Conservation (phyloP, 2,797 vertebrate genomes). For the Crenuchus spilurus region DNA sequence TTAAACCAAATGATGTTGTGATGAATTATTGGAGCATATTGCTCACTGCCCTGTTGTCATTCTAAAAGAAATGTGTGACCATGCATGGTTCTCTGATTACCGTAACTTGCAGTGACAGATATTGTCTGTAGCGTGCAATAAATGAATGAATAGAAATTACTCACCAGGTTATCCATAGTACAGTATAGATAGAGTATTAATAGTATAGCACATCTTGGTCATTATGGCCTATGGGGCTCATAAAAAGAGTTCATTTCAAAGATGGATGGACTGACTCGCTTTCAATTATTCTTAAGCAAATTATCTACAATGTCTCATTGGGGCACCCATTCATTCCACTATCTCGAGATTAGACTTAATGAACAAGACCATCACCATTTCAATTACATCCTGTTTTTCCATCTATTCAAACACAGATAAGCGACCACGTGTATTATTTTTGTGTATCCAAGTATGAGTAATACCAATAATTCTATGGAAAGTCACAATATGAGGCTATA, state of each 20-base stretch:
- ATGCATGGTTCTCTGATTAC: no score
- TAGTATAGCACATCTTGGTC: conserved; percentile 15
- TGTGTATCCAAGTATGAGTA: conserved; percentile 24
- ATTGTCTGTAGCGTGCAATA: neutral
- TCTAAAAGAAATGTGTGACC: neutral
- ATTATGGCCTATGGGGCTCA: conserved; percentile 14
- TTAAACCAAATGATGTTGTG: conserved; percentile 5
- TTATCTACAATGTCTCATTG: conserved; percentile 23
- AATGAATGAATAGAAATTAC: neutral
- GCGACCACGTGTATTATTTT: conserved; percentile 18
- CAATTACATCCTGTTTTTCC: conserved; percentile 31
- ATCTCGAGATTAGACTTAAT: conserved; percentile 32
- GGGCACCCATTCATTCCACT: conserved; percentile 9
- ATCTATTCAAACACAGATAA: conserved; percentile 24
- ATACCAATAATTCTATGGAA: conserved; percentile 8
- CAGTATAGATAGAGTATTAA: neutral
- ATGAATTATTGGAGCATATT: conserved; percentile 8
- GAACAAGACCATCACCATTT: conserved; percentile 37
- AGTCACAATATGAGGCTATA: neutral
- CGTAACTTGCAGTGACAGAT: neutral
- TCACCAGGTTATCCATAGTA: neutral
- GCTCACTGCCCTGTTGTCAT: neutral
- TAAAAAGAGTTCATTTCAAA: conserved; percentile 43
- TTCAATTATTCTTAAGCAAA: conserved; percentile 44
- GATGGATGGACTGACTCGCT: conserved; percentile 41